Percentiles rank a stretch among this genome's conserved stretches.
phyloP scores from a whole-genome alignment of 1,140 invertebrate species.

The Drosophila persimilis region DNA sequence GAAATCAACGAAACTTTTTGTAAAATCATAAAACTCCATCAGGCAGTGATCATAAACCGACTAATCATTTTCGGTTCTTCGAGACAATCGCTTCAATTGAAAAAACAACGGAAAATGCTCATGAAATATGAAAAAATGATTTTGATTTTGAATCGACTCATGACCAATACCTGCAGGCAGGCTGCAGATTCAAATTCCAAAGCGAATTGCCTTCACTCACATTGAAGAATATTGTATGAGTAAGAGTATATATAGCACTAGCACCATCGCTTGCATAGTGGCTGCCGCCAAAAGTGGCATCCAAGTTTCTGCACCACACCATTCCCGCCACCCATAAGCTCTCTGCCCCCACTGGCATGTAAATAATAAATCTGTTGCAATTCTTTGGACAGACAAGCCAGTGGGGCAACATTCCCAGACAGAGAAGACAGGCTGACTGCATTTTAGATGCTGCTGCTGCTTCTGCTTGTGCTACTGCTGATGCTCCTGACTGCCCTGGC shows the following conservation, averaged over 20 bases:
- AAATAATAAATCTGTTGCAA: conserved; percentile 64
- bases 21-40: too few species aligned
- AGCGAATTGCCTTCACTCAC: conserved; percentile 13
- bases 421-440: conserved; percentile 33
- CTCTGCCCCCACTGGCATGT: conserved; percentile 9
- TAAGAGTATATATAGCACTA: background rate
- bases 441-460: conserved; percentile 53
- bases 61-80: too few species aligned
- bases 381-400: conserved; percentile 36
- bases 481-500: conserved; percentile 14
- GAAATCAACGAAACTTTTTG: too few species aligned
- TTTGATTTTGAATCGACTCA: conserved; percentile 1
- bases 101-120: background rate
- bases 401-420: conserved; percentile 45
- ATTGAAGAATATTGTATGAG: conserved; percentile 10
- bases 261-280: background rate
- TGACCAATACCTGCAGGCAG: conserved; percentile 11
- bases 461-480: background rate
- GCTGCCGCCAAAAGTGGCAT: conserved; percentile 34
- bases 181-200: background rate
- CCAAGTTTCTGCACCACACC: conserved; percentile 20
- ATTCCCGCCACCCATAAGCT: background rate
- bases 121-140: conserved; percentile 2
- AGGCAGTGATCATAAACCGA: too few species aligned
- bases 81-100: too few species aligned